phyloP scores from a whole-genome alignment of 2,113 vertebrate species.

The Zosterops japonicus region DNA sequence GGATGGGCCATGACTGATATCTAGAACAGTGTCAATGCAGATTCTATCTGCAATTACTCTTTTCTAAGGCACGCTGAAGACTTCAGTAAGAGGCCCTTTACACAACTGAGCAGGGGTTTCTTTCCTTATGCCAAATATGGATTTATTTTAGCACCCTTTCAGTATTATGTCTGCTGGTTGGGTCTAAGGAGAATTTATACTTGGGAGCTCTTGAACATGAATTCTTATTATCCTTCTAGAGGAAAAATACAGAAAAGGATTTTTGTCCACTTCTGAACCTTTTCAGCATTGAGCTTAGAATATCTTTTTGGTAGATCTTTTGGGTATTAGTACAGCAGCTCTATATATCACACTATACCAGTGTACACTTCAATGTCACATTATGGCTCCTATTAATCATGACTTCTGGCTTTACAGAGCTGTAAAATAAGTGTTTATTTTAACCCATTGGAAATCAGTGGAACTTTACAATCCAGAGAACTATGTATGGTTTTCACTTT shows the following conservation, averaged over 20 bases:
- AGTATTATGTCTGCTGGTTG: background rate
- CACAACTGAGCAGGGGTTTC: background rate
- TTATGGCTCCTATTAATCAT: background rate
- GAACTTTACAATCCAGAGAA: background rate
- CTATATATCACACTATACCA: background rate
- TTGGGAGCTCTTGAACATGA: background rate
- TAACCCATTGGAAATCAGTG: background rate
- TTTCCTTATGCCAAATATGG: background rate
- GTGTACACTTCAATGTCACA: background rate
- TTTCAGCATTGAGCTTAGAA: background rate
- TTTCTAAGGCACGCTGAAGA: background rate
- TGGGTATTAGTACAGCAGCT: background rate
- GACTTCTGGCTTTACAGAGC: background rate
- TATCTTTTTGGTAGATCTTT: background rate
- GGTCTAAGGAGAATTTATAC: background rate
- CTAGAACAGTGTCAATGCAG: background rate
- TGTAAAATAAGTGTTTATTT: background rate
- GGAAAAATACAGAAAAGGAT: background rate
- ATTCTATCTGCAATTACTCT: background rate
- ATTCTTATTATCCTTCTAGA: background rate
- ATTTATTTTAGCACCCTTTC: background rate
- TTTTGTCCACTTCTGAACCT: background rate
- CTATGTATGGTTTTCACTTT: background rate
- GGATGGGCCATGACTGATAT: background rate
- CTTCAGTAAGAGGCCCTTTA: background rate